Evolutionary conservation across 2,888 invertebrate species (phyloP), one percentile per base, ranked within the genome.

Genomic region (Acleris literana): DNA sequence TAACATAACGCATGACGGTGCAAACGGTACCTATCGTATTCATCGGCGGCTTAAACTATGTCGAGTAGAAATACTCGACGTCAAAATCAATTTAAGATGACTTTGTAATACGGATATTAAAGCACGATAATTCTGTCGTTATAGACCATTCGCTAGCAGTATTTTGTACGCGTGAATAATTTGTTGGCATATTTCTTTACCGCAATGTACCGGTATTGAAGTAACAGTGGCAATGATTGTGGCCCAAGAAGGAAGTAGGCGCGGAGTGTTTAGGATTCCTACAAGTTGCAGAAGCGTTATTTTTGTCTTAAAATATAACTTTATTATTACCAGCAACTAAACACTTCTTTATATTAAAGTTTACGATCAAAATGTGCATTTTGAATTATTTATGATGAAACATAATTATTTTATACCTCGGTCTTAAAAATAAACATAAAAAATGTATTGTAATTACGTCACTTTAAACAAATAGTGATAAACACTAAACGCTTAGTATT

Each of bases 71-170:
- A 74, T 78, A 76, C 75, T 75, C 63, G 54, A 69, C 68, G 69
- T 72, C 66, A 60, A 59, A 68, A 70, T 67, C 57, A 69, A 71
- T 71, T 71, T 70, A 61, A 61, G 65, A 68, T 64, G 65, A 68
- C 33, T 65, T 61, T 66, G 39, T 66, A 39, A 29, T 25, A 43
- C 33, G 72, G 69, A 64, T 68, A 68, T 69, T 60, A 66, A 70
- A 69, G 68, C 69, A 64, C 71, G 72, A 76, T 80, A 68, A 77
- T 71, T 78, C 74, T 57, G 51, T 70, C 67, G 16, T 68, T 53
- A 46, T 68, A 43, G 66, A 74, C 68, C 73, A 71, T 64, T 66
- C 66, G 69, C 77, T 82, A 85, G 82, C 84, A 80, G 82, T 84
- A 75, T 71, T 81, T 79, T 78, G 68, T 75, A 74, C 74, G 60